Evolutionary conservation across 2,888 invertebrate species (phyloP), one percentile per base, ranked within the genome.

Genomic region (Synergus japonicus): DNA sequence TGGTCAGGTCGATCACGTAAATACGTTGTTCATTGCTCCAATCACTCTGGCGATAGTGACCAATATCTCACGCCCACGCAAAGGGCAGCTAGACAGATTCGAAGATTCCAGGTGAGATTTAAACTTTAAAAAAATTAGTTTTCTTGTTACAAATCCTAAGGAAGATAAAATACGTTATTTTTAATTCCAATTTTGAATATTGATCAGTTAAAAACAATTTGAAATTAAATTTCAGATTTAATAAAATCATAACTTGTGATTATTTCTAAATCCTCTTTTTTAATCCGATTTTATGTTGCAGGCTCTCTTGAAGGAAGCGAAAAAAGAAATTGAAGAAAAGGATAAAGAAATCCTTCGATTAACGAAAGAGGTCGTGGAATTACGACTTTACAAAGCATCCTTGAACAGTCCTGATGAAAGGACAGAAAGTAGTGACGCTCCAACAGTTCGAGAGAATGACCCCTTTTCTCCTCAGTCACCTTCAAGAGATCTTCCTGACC

Each of bases 61-160:
- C 96, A 97, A 88, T 97, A 97, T 92, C 93, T 97, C 80, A 97
- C 97, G 77, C 97, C 97, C 15, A 97, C 97, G 0, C 97, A 97
- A 91, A 93, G 97, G 82, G 97, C 97, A 12, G 96, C 97, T 88
- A 94, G 95, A 85, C 97, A 97, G 92, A 95, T 97, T 58, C 94
- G 96, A 82, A 95, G 96, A 80, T 94, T 97, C 67, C 93, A 93
- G 91, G 93, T 93, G 84, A 85, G 83, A n/a, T 54, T 5, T 63
- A 12, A 63, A 78, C 22, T 58, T 58, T 0, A 12, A 22, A 43
- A 18, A 15, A 10, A 18, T 10, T 15, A 29, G 1, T 9, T 66
- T 66, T n/a, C 18, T 66, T 66, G 10, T 15, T 18, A 4, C 3
- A 49, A 7, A 2, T 58, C 10, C 18, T 18, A 18, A 37, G 37